These are phyloP conservation scores for Macrophya alboannulata DNA, from an alignment of 2,888 invertebrate species.

Conservation along the genomic window DNA sequence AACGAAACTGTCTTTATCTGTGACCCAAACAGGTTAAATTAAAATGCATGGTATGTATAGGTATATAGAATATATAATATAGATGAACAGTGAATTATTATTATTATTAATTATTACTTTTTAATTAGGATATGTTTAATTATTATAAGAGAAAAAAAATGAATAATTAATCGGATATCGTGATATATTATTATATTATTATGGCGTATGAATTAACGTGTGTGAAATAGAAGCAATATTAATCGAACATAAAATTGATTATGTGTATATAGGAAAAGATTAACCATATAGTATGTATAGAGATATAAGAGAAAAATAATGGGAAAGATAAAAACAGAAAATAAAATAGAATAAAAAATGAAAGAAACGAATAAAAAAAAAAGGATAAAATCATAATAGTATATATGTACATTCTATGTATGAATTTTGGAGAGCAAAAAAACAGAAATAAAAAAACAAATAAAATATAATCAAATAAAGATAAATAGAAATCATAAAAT, in stretches of 20 bases:
- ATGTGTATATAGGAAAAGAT: not conserved
- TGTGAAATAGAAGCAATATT: too few species aligned
- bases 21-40: not conserved
- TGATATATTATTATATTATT: too few species aligned
- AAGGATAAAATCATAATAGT: not conserved
- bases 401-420: too few species aligned
- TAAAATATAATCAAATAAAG: constrained; percentile 12
- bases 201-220: too few species aligned
- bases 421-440: not conserved
- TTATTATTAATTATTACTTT: not conserved
- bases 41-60: not conserved
- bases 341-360: not conserved
- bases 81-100: not conserved
- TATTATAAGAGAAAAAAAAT: too few species aligned
- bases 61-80: not conserved
- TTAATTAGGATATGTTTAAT: too few species aligned
- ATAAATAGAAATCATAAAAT: constrained; percentile 54
- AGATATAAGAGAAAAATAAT: not conserved
- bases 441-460: constrained; percentile 47
- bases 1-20: not conserved
- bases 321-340: not conserved
- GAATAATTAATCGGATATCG: too few species aligned
- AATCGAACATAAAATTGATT: not conserved
- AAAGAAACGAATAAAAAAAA: not conserved
- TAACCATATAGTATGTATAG: not conserved